Evolutionary conservation across 1,140 invertebrate species (phyloP).

Genomic region (Halesus radiatus): DNA sequence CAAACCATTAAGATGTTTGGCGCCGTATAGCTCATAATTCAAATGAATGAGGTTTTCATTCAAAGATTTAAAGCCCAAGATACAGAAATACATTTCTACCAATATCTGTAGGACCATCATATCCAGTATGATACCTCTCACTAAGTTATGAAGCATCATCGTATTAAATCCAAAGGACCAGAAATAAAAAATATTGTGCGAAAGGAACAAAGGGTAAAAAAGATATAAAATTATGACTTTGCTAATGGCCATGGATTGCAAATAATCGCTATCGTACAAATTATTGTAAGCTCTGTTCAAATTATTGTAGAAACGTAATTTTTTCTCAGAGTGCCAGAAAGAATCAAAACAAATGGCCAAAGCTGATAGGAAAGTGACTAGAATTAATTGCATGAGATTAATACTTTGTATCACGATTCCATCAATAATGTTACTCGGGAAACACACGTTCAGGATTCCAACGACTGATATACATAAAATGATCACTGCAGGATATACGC

Average conservation of each 20-base stretch:
- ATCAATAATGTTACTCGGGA: background rate
- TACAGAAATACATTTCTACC: background rate
- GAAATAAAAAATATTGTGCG: background rate
- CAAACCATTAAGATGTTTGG: background rate
- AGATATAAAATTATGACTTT: background rate
- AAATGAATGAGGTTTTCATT: background rate
- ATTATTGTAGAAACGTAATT: slow-evolving; percentile 3
- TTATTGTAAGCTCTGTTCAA: background rate
- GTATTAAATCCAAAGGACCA: background rate
- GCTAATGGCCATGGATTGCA: background rate
- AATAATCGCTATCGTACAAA: background rate
- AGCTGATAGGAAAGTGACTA: background rate
- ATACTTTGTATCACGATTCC: background rate
- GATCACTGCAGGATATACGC: background rate
- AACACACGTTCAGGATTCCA: background rate
- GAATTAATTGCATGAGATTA: background rate
- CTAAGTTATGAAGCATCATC: background rate
- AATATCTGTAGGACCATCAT: slow-evolving; percentile 2
- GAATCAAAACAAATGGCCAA: background rate
- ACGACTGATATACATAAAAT: background rate
- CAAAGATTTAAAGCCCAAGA: background rate
- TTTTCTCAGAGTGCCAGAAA: background rate
- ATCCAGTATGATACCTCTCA: background rate
- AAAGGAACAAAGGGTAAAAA: background rate
- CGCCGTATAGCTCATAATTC: background rate